phyloP scores from a whole-genome alignment of 2,797 vertebrate genomes.

The Myotis planiceps region DNA sequence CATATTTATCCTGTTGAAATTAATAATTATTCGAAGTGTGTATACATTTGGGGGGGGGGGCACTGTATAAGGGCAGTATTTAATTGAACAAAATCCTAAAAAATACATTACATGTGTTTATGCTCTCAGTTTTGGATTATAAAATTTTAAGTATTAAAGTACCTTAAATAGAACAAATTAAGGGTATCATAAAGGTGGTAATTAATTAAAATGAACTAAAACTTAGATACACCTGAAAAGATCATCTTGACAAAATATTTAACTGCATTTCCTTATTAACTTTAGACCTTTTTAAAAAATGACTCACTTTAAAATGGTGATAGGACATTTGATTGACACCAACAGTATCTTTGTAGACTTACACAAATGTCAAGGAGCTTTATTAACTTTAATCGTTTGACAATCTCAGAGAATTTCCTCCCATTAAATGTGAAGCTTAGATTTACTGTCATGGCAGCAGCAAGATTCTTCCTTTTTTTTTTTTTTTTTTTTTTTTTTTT shows the following conservation, averaged over 20 bases:
- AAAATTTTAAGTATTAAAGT: conserved; percentile 48
- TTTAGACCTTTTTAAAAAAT: conserved; percentile 39
- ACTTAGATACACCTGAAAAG: not conserved
- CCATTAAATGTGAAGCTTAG: conserved; percentile 14
- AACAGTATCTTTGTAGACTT: conserved; percentile 13
- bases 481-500: not conserved
- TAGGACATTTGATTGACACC: not conserved
- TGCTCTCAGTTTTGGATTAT: not conserved
- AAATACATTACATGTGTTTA: not conserved
- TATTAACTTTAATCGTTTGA: conserved; percentile 49
- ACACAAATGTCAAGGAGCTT: conserved; percentile 24
- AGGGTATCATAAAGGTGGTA: conserved; percentile 4
- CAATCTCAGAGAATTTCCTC: conserved; percentile 16
- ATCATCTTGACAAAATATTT: conserved; percentile 33
- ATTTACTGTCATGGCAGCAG: not conserved
- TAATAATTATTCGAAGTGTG: too few species aligned
- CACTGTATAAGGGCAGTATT: not conserved
- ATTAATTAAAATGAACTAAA: conserved; percentile 38
- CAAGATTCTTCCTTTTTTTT: not conserved
- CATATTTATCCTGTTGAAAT: too few species aligned
- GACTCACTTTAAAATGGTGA: conserved; percentile 13
- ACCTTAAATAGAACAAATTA: conserved; percentile 25
- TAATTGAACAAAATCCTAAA: conserved; percentile 35
- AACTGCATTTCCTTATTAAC: conserved; percentile 36
- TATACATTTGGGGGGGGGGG: too few species aligned